Evolutionary conservation across 2,888 invertebrate species (phyloP), one percentile per base, ranked within the genome.

Genomic region (Chymomyza procnemis): DNA sequence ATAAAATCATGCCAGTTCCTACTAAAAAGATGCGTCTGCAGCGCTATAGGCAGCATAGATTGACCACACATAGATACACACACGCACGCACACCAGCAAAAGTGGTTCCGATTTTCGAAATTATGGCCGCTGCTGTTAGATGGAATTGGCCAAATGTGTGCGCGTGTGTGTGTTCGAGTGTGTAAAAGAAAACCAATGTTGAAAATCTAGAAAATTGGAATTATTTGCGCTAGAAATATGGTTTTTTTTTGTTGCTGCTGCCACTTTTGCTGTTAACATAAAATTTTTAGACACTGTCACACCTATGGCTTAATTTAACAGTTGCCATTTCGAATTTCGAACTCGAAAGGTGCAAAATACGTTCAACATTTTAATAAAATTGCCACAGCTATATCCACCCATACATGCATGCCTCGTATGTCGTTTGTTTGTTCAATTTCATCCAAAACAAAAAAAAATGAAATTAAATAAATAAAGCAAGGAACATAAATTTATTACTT

Each of bases 401-500:
- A 12, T 41, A 41, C 34, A 41, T 41, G 34, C 34, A 34, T 34
- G 12, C 12, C 1, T 41, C 9, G 34, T 41, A 9, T 5, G 34
- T 41, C 34, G 9, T 9, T 41, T 41, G 34, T 41, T 41, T 41
- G 34, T 2, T 41, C 34, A 41, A 12, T 12, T 41, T 41, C 34
- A 41, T 41, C 34, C 34, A 41, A 41, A 26, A 22, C 22, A 22
- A 2, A 22, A 22, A 4, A 26, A 41, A 12, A 41, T 12, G 12
- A 9, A 12, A 12, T 12, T 48, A 16, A 55, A n/a, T 52, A 18
- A 60, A 63, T 67, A 59, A 71, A 62, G 55, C 75, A 73, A 70
- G 71, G 73, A 80, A 85, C 74, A 68, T 22, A 66, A 82, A 84
- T 86, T 86, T 84, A 86, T 84, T 86, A 82, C 79, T 86, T 80